Percentiles rank a stretch among this genome's conserved stretches.
phyloP scores from a whole-genome alignment of 2,888 invertebrate species.

The Noctua janthina region DNA sequence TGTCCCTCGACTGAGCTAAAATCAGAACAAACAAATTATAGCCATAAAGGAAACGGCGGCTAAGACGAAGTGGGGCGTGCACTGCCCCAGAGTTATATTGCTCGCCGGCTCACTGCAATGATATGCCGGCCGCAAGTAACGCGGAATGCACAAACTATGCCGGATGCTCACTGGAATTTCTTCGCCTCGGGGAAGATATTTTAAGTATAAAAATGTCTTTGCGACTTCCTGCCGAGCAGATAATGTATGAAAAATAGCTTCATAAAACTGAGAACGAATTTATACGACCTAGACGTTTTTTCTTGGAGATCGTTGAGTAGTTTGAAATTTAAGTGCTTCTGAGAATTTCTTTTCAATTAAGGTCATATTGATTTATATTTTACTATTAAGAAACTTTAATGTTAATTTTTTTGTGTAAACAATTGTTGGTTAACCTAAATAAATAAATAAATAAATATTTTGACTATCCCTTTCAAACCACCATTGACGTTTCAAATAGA shows the following conservation, averaged over 20 bases:
- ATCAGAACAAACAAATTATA: conserved; percentile 69
- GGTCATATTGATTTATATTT: not conserved
- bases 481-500: not conserved
- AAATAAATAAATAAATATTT: not conserved
- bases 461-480: not conserved
- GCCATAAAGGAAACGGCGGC: conserved; percentile 68
- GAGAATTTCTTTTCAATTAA: conserved; percentile 29
- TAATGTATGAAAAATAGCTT: conserved; percentile 62
- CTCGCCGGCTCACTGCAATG: conserved; percentile 67
- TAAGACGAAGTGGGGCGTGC: conserved; percentile 64
- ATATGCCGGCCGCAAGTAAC: conserved; percentile 76
- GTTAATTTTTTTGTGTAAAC: too few relatives aligned
- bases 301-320: conserved; percentile 1
- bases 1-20: conserved; percentile 36
- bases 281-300: conserved; percentile 48
- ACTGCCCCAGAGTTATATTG: conserved; percentile 61
- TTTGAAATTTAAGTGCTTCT: conserved; percentile 19
- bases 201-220: conserved; percentile 77
- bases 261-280: conserved; percentile 42
- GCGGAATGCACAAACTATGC: conserved; percentile 79
- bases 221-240: conserved; percentile 59
- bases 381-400: too few relatives aligned
- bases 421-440: too few relatives aligned
- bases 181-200: conserved; percentile 75
- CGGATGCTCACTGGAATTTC: conserved; percentile 75